Percentiles rank a stretch among this genome's conserved stretches.
Evolutionary conservation across 2,888 invertebrate genomes (phyloP).

Genomic region (Myathropa florea): DNA sequence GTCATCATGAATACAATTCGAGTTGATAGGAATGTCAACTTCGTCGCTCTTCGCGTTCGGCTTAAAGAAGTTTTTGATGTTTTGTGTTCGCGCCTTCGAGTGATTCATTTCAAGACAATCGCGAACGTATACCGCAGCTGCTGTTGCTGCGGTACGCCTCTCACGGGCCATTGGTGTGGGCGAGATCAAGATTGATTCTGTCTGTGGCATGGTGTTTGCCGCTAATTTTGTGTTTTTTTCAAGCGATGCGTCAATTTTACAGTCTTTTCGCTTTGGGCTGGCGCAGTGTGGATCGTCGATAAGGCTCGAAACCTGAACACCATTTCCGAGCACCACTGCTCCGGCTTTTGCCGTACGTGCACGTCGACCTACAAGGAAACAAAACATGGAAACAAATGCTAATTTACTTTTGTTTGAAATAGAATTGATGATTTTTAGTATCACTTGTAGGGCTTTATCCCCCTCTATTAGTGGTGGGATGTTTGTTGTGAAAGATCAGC

Average conservation of each 20-base stretch:
- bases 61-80: conserved; percentile 78
- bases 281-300: conserved; percentile 80
- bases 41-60: conserved; percentile 72
- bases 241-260: conserved; percentile 76
- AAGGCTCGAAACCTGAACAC: conserved; percentile 54
- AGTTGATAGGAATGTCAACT: conserved; percentile 54
- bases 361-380: conserved; percentile 35
- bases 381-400: neutral
- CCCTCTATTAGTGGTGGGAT: neutral
- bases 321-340: conserved; percentile 34
- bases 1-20: conserved; percentile 1
- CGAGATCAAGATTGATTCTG: neutral
- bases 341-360: conserved; percentile 52
- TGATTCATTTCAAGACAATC: conserved; percentile 54
- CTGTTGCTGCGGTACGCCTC: conserved; percentile 40
- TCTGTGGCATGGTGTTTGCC: conserved; percentile 14
- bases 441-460: neutral
- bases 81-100: conserved; percentile 74
- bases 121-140: conserved; percentile 47
- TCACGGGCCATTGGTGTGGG: conserved; percentile 28
- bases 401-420: neutral
- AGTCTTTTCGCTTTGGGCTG: conserved; percentile 81
- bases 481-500: neutral
- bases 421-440: neutral
- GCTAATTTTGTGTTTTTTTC: conserved; percentile 24